Evolutionary conservation across 2,797 vertebrate genomes (phyloP), one percentile per base, ranked within the genome.

Genomic region (Thunnus albacares): DNA sequence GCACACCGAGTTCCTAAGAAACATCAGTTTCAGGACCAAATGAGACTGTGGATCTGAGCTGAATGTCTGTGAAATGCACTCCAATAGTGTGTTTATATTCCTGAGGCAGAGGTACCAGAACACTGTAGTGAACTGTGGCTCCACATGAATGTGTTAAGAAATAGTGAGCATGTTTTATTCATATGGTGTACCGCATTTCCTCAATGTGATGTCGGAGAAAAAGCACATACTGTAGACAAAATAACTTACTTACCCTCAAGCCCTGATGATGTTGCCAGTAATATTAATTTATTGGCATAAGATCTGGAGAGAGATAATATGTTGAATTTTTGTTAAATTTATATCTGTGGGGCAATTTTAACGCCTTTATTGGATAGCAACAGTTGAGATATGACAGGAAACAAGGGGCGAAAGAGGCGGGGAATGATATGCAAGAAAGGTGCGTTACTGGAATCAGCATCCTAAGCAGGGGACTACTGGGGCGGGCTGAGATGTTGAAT

Each of bases 141-240:
- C 53, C 66, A 71, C 81, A 76, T 76, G 82, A 87, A 79, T 79
- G 75, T 85, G 67, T 65, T 65, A 67, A 57, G 70, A 80, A 84
- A 80, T 47, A 51, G 70, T 61, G 33, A 63, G 24, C 67, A 89
- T 91, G 82, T 84, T 88, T 92, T 90, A 93, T 91, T 91, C 81
- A 92, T 90, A 47, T 2, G 22, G n/a, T 3, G 47, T 4, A 70
- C 52, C 60, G 56, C 82, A 77, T 67, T 73, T 83, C 26, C 41
- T 78, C 63, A 75, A 71, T 57, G 51, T 72, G 73, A 77, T 69
- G 33, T 76, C 77, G 35, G 52, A 51, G 57, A 35, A 65, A 84
- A 71, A 83, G 51, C 58, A 65, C 60, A 61, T 59, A 59, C 56
- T 47, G 26, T 38, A 45, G 49, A 85, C 63, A 72, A 75, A 81